These are phyloP conservation scores for Odontesthes bonariensis DNA, from an alignment of 2,113 vertebrate genomes.

Conservation along the genomic window DNA sequence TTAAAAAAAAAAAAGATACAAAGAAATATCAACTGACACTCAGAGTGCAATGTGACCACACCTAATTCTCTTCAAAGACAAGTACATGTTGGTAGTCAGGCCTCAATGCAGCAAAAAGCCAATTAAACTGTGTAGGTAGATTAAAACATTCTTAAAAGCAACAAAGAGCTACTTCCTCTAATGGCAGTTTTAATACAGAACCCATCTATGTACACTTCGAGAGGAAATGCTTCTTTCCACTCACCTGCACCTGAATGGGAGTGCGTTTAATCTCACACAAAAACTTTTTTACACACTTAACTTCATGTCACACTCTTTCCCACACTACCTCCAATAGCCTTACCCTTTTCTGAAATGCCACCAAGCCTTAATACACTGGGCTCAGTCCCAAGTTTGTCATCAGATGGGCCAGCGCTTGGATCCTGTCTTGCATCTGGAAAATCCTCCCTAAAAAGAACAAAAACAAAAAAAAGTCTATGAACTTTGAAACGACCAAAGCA, in stretches of 20 bases:
- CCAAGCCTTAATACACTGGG: conserved; percentile 1
- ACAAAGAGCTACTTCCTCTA: background rate
- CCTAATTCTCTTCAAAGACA: background rate
- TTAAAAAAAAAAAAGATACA: background rate
- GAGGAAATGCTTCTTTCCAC: background rate
- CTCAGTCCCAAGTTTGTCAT: conserved; percentile 2
- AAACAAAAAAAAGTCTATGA: conserved; percentile 6
- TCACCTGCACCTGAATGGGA: background rate
- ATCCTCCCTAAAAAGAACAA: conserved; percentile 37
- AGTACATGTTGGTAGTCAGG: background rate
- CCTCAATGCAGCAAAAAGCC: background rate
- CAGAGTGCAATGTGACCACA: background rate
- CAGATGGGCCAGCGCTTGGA: background rate
- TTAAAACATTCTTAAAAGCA: background rate
- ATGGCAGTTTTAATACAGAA: background rate
- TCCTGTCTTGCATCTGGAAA: conserved; percentile 13
- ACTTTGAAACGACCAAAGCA: background rate
- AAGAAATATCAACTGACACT: background rate
- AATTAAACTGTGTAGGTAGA: background rate
- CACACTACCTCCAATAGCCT: background rate
- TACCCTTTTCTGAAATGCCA: conserved; percentile 37
- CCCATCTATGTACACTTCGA: background rate
- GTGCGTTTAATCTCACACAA: background rate
- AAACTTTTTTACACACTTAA: background rate
- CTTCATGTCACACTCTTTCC: background rate